These are phyloP conservation scores for Tyria jacobaeae DNA, from an alignment of 2,888 invertebrate species.

Conservation along the genomic window DNA sequence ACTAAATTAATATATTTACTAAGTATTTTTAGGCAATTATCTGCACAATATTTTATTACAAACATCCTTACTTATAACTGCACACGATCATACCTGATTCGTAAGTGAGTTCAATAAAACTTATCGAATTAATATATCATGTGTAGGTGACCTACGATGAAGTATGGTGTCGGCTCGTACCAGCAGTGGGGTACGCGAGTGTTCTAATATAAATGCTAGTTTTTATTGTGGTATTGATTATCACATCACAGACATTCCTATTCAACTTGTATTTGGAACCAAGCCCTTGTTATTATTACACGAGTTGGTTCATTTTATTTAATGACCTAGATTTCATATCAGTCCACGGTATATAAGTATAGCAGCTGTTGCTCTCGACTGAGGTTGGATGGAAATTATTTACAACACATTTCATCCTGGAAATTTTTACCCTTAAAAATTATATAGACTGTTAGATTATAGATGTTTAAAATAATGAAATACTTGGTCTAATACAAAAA, in stretches of 20 bases:
- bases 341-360: too few species aligned
- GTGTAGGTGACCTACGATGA: slow-evolving; percentile 45
- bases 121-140: slow-evolving; percentile 41
- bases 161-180: slow-evolving; percentile 69
- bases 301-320: too few species aligned
- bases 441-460: too few species aligned
- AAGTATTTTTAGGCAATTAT: too few species aligned
- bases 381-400: too few species aligned
- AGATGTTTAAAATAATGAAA: too few species aligned
- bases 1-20: too few species aligned
- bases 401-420: too few species aligned
- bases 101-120: slow-evolving; percentile 42
- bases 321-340: too few species aligned
- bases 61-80: slow-evolving; percentile 29
- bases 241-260: slow-evolving; percentile 28
- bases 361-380: too few species aligned
- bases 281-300: neutral
- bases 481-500: too few species aligned
- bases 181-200: slow-evolving; percentile 39
- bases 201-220: slow-evolving; percentile 29
- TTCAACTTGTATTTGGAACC: neutral
- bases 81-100: slow-evolving; percentile 34
- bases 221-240: slow-evolving; percentile 46
- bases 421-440: too few species aligned
- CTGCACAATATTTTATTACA: neutral